Conservation (phyloP, 2,888 invertebrate species). For the Abscondita cerata region DNA sequence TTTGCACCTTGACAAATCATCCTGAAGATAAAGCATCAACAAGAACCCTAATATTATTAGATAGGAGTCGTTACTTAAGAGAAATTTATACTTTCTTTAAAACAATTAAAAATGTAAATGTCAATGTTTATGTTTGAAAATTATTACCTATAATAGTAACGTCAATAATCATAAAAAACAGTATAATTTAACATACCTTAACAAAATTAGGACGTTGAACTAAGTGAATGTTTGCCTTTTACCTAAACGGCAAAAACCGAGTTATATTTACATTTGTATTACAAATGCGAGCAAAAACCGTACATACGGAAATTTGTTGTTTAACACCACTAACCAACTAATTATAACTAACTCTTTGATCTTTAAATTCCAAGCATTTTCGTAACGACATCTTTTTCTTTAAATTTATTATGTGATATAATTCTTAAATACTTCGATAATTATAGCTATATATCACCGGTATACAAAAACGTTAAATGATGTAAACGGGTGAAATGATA, state of each 20-base stretch:
- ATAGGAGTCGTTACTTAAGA: not conserved
- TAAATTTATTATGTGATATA: slow-evolving; percentile 5
- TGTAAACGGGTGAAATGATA: no score
- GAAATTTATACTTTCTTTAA: slow-evolving; percentile 13
- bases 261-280: not conserved
- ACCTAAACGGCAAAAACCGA: not conserved
- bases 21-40: not conserved
- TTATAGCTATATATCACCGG: not conserved
- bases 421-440: not conserved
- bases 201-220: slow-evolving; percentile 7
- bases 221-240: slow-evolving; percentile 5
- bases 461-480: no score
- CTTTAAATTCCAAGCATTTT: slow-evolving; percentile 3
- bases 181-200: not conserved
- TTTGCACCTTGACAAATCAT: slow-evolving; percentile 30
- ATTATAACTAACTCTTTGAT: not conserved
- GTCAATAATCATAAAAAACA: not conserved
- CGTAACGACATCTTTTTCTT: not conserved
- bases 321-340: not conserved
- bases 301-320: not conserved
- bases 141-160: not conserved
- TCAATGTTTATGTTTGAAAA: not conserved
- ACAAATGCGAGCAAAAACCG: not conserved
- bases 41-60: slow-evolving; percentile 9
- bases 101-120: slow-evolving; percentile 8